Base-by-base conservation (phyloP, 2,113 vertebrate genomes). In the Asarcornis scutulata region DNA sequence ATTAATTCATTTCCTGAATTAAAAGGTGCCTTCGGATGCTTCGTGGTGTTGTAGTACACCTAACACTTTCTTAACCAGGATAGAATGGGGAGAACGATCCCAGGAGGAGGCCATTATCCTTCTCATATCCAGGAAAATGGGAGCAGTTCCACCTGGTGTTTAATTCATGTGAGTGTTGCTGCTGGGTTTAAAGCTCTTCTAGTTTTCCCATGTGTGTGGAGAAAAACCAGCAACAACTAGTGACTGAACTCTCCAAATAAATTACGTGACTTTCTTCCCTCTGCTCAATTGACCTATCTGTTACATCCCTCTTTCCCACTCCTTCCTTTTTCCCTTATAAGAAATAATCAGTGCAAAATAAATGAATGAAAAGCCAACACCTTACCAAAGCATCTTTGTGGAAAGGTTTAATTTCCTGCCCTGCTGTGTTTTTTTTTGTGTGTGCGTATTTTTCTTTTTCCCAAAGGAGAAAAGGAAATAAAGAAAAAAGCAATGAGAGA, bases 371-470 rank as follows among this genome's bases (percentile, higher is more conserved):
- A 90, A 95, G 27, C 5, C n/a, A 5, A 23, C 73, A 60, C 82
- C 90, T 90, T 75, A 86, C 53, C 53, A 82, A 88, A 73, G 48
- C 13, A 20, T 94, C 80, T 92, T 75, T 46, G 44, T 73, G 31
- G 73, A 95, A 93, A 86, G 53, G 40, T 82, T 96, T 95, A 82
- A 95, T 95, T 94, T 96, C 93, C 88, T 91, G 66, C 40, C 80
- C 53, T 84, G 69, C 31, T 87, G 58, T 86, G 69, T 1, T 84
- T 91, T 74, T 93, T 71, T 74, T 93, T 93, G 14, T 82, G 18
- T 93, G 42, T 22, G n/a, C 32, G 9, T 78, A 32, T 86, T 83
- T 73, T 90, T 86, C 31, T 48, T 48, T 48, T 90, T 86, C 31
- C 53, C 23, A 74, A 66, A 69, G 34, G 52, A 86, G 16, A 38